Percentiles rank a stretch among this genome's conserved stretches.
phyloP scores from a whole-genome alignment of 2,888 invertebrate species.

The Morpho achilles region DNA sequence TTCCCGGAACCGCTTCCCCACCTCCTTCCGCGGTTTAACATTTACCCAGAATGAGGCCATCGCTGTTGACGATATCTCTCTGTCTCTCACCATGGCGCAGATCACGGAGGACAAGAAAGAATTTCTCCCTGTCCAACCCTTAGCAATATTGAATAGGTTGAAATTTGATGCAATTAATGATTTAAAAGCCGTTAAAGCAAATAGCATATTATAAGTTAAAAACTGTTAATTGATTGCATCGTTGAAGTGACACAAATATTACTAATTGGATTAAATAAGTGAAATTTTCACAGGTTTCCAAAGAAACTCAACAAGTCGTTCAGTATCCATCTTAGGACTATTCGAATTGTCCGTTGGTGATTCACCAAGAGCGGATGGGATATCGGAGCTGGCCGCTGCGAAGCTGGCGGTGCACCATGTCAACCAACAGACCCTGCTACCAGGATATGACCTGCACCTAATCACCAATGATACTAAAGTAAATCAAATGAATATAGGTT shows the following conservation, averaged over 20 bases:
- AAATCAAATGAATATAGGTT: constrained; percentile 23
- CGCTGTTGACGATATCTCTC: no score
- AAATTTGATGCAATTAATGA: no score
- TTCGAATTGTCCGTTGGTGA: constrained; percentile 87
- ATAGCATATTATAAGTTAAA: no score
- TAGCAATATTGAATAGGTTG: no score
- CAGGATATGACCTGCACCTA: constrained; percentile 86
- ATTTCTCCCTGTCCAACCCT: no score
- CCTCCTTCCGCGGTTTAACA: no score
- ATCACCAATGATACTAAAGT: constrained; percentile 93
- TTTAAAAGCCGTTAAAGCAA: no score
- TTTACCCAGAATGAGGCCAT: no score
- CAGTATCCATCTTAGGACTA: constrained; percentile 85
- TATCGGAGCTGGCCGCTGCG: constrained; percentile 88
- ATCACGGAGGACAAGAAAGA: no score
- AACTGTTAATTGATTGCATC: no score
- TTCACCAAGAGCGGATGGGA: constrained; percentile 82
- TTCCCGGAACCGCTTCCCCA: no score
- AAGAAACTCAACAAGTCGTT: constrained; percentile 46
- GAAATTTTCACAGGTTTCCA: constrained; percentile 36
- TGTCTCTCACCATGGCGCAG: no score
- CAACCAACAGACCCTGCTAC: constrained; percentile 83
- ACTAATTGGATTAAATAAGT: neutral
- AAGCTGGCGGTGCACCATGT: constrained; percentile 88
- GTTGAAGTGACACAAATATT: neutral